Percentiles rank a stretch among this genome's conserved stretches.
Conservation (phyloP, 2,113 vertebrate species). For the Ctenodactylus gundi region DNA sequence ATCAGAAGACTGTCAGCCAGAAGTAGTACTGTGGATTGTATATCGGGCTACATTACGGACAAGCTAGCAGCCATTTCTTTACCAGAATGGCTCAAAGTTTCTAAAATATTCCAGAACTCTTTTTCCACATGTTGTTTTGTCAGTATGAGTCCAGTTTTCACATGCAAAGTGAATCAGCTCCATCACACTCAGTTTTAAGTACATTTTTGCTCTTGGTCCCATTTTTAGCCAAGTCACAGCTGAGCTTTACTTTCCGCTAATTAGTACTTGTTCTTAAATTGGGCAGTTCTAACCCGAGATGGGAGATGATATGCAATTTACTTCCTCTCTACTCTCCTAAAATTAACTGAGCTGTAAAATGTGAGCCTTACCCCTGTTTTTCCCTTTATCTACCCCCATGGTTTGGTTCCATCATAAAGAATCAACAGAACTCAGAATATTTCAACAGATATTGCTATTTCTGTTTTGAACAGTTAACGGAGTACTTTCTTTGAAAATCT, state of each 20-base stretch:
- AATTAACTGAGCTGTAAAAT: conserved; percentile 65
- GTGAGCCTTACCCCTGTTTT: neutral
- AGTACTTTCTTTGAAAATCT: conserved; percentile 40
- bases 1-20: neutral
- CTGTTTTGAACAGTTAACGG: neutral
- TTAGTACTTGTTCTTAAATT: conserved; percentile 79
- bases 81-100: conserved; percentile 39
- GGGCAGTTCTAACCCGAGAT: conserved; percentile 67
- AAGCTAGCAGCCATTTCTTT: conserved; percentile 33
- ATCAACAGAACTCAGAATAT: neutral
- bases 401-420: conserved; percentile 11
- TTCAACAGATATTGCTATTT: conserved; percentile 16
- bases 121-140: conserved; percentile 42
- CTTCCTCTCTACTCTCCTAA: conserved; percentile 61
- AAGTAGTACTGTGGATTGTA: neutral
- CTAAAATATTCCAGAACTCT: conserved; percentile 26
- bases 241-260: conserved; percentile 75
- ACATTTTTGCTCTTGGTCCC: conserved; percentile 62
- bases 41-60: neutral
- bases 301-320: conserved; percentile 62
- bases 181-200: neutral
- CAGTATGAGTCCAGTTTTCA: conserved; percentile 36
- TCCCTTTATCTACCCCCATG: neutral
- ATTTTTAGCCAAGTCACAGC: conserved; percentile 78
- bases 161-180: conserved; percentile 58